Evolutionary conservation across 2,888 invertebrate species (phyloP), one percentile per base, ranked within the genome.

Genomic region (Synanthedon myopaeformis): DNA sequence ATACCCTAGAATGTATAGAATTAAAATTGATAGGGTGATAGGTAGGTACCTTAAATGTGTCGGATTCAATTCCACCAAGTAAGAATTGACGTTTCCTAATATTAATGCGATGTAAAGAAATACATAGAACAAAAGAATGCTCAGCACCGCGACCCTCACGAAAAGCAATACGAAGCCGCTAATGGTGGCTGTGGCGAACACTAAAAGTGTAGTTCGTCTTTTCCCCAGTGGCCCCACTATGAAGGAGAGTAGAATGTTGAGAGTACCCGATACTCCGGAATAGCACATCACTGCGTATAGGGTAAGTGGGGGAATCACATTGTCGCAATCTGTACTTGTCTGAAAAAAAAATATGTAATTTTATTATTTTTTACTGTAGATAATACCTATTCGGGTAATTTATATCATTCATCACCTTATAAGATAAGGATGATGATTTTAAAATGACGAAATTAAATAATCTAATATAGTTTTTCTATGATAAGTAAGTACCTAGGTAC

Each of bases 41-140:
- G 5, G 42, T 42, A 82, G 82, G 82, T 76, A 82, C 83, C 83
- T 76, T 53, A 84, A 69, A 67, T 82, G 70, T 3, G 84, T 85
- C 35, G 84, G 83, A 57, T 82, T 84, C 13, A 82, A 56, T 13
- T 84, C 85, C 13, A 84, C 78, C 53, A 83, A 66, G 61, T 77
- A 83, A 2, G 79, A 79, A 54, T 85, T 84, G 1, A 78, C 65
- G 54, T 78, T 82, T 11, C 81, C 82, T 58, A 84, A 62, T 54
- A 82, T 79, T 1, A 81, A 61, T 4, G 76, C 69, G 12, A 79
- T 78, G 55, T 78, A 79, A 0, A 82, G 66, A 45, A 83, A 82
- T 23, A 74, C 52, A 63, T 69, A 82, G 64, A 83, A 84, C 35
- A 83, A 55, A 0, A 59, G 63, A 35, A 83, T 76, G 63, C 81